Conservation (phyloP, 2,113 vertebrate genomes). For the Lycocorax pyrrhopterus region DNA sequence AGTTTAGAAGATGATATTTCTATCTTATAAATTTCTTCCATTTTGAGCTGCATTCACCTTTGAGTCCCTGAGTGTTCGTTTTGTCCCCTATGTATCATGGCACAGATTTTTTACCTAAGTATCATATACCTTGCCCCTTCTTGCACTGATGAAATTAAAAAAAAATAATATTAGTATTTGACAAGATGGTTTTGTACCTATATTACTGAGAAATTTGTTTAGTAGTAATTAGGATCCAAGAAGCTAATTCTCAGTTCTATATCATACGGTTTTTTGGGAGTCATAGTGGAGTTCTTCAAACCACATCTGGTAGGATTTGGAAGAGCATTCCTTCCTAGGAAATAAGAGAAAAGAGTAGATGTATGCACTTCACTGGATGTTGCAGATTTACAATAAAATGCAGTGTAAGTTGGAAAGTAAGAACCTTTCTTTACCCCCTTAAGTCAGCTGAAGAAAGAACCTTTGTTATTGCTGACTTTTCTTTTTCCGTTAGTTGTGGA, state of each 20-base stretch:
- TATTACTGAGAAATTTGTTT: neutral
- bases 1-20: neutral
- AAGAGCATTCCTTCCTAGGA: neutral
- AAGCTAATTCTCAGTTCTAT: neutral
- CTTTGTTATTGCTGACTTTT: neutral
- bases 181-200: neutral
- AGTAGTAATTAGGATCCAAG: neutral
- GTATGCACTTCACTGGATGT: neutral
- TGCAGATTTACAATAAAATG: neutral
- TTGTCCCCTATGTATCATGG: neutral
- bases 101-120: neutral
- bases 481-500: neutral
- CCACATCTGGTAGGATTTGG: neutral
- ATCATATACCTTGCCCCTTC: neutral
- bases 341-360: neutral
- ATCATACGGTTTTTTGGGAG: neutral
- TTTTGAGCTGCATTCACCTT: neutral
- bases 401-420: neutral
- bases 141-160: neutral
- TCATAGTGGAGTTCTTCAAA: neutral
- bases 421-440: neutral
- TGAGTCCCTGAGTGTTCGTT: neutral
- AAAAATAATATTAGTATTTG: neutral
- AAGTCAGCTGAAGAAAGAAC: neutral
- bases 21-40: neutral